phyloP scores from a whole-genome alignment of 2,888 invertebrate genomes.

The Dendrolimus pini region DNA sequence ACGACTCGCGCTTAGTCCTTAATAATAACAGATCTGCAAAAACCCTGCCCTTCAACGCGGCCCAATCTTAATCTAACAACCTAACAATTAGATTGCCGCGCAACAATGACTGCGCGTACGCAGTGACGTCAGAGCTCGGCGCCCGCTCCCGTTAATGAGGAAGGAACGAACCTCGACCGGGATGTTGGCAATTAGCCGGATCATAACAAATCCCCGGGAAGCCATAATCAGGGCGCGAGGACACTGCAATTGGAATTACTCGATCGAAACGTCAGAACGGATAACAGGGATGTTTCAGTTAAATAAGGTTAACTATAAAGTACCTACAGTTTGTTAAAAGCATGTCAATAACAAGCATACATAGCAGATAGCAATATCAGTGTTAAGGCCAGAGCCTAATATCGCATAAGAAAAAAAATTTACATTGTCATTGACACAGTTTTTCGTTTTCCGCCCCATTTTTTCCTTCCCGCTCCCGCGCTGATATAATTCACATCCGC shows the following conservation, averaged over 20 bases:
- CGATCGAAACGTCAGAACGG: slow-evolving; percentile 7
- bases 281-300: neutral
- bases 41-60: too few species aligned
- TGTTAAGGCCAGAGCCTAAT: too few species aligned
- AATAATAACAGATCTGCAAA: too few species aligned
- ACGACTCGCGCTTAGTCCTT: too few species aligned
- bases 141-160: slow-evolving; percentile 50
- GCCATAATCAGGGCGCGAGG: slow-evolving; percentile 51
- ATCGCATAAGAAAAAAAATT: too few species aligned
- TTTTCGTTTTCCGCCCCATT: too few species aligned
- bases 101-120: slow-evolving; percentile 1
- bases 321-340: too few species aligned
- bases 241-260: slow-evolving; percentile 13
- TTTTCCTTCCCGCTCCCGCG: too few species aligned
- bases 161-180: slow-evolving; percentile 70
- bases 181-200: slow-evolving; percentile 67
- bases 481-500: too few species aligned
- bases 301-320: neutral
- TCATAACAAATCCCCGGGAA: slow-evolving; percentile 74
- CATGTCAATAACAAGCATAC: too few species aligned
- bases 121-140: slow-evolving; percentile 25
- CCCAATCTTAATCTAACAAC: neutral
- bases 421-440: too few species aligned
- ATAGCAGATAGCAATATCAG: too few species aligned
- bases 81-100: neutral